These are phyloP conservation scores for Pseudomyrmex sp. DNA, from an alignment of 1,140 invertebrate genomes.

Conservation along the genomic window DNA sequence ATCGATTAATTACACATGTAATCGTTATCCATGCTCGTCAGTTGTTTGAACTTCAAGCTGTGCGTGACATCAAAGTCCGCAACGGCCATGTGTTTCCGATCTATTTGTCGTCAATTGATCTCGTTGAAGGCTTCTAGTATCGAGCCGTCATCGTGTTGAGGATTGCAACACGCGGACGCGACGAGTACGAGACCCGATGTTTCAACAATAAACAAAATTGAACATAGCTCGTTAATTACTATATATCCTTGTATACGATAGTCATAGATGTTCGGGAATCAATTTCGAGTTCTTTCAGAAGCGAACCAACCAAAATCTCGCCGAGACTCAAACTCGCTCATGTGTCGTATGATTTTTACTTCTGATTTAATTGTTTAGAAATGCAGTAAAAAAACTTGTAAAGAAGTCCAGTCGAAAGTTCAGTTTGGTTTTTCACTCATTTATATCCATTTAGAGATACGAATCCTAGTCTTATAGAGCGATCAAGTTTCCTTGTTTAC, in stretches of 20 bases:
- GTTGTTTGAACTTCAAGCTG: slow-evolving; percentile 49
- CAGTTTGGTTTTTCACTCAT: not conserved
- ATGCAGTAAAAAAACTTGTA: not conserved
- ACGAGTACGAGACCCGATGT: not conserved
- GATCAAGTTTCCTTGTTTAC: not conserved
- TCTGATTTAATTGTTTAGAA: not conserved
- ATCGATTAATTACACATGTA: slow-evolving; percentile 44
- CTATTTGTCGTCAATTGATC: slow-evolving; percentile 43
- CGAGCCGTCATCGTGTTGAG: not conserved
- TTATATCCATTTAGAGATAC: slow-evolving; percentile 30
- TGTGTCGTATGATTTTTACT: not conserved
- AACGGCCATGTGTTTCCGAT: not conserved
- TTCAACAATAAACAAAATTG: slow-evolving; percentile 41
- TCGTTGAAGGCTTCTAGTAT: slow-evolving; percentile 27
- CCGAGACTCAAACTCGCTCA: not conserved
- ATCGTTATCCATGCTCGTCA: slow-evolving; percentile 27
- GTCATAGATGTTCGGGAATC: not conserved
- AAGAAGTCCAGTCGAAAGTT: not conserved
- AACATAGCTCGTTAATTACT: slow-evolving; percentile 47
- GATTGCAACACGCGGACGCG: slow-evolving; percentile 13
- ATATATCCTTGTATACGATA: not conserved
- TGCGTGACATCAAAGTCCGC: slow-evolving; percentile 60
- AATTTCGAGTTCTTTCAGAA: slow-evolving; percentile 10
- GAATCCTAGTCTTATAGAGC: not conserved
- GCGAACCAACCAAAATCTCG: not conserved